These are phyloP conservation scores for Andrena marginata DNA, from an alignment of 2,888 invertebrate species.

Conservation along the genomic window DNA sequence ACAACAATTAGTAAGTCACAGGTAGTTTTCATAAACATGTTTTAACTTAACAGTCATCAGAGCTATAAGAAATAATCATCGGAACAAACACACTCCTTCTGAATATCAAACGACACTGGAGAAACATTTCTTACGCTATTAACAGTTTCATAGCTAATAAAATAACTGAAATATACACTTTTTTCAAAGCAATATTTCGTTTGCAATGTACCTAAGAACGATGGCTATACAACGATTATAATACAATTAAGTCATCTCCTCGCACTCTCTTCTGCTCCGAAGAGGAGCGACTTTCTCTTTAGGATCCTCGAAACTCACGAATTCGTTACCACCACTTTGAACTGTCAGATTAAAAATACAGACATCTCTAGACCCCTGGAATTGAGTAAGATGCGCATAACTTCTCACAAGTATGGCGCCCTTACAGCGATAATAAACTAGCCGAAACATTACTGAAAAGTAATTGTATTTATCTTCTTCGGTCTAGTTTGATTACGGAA, in stretches of 20 bases:
- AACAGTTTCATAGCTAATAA: conserved; percentile 54
- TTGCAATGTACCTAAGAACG: conserved; percentile 45
- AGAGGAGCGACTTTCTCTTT: conserved; percentile 55
- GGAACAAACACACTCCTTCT: conserved; percentile 21
- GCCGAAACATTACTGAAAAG: conserved; percentile 13
- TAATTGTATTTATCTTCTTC: conserved; percentile 4
- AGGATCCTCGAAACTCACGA: conserved; percentile 31
- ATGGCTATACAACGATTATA: conserved; percentile 67
- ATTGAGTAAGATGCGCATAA: not conserved
- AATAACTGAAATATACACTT: conserved; percentile 60
- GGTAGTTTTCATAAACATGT: conserved; percentile 30
- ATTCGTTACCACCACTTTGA: conserved; percentile 6
- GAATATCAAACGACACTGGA: conserved; percentile 26
- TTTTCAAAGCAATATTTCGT: conserved; percentile 53
- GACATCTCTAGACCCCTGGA: conserved; percentile 12
- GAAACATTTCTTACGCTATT: conserved; percentile 46
- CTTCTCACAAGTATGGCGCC: conserved; percentile 9
- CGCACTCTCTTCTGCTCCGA: conserved; percentile 45
- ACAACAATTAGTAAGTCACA: not conserved
- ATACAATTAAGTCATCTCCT: conserved; percentile 63
- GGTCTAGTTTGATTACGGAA: conserved; percentile 49
- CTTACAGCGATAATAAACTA: conserved; percentile 18
- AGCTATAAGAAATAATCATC: conserved; percentile 23
- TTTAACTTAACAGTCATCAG: conserved; percentile 1
- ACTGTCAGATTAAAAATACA: conserved; percentile 19